These are phyloP conservation scores for Phalera bucephala DNA, from an alignment of 2,888 invertebrate species.

Conservation along the genomic window DNA sequence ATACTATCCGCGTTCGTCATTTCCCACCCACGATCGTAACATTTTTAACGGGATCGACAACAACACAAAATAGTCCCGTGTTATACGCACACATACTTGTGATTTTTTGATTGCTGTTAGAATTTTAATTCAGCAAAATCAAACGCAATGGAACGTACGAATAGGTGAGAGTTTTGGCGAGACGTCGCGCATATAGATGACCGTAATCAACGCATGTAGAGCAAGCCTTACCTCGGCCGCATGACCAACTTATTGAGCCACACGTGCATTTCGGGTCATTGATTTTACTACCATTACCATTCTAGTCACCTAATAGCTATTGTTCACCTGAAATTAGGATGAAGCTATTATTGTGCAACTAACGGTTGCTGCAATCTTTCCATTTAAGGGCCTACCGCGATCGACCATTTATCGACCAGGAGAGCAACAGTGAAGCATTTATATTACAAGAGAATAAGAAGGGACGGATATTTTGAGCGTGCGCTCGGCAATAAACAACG, in stretches of 20 bases:
- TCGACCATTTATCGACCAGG: too few species aligned
- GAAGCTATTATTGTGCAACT: constrained; percentile 43
- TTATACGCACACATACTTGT: not conserved
- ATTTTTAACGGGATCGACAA: constrained; percentile 6
- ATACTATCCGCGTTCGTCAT: constrained; percentile 7
- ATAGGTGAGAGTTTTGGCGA: constrained; percentile 20
- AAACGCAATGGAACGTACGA: constrained; percentile 2
- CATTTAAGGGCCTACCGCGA: too few species aligned
- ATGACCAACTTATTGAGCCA: constrained; percentile 69
- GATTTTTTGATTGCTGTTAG: constrained; percentile 3
- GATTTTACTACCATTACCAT: constrained; percentile 69
- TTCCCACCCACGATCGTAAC: constrained; percentile 4
- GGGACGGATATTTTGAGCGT: too few species aligned
- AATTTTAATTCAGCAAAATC: constrained; percentile 3
- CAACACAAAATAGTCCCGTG: not conserved
- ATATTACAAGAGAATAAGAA: too few species aligned
- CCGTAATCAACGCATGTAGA: constrained; percentile 44
- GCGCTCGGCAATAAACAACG: too few species aligned
- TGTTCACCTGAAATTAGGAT: constrained; percentile 48
- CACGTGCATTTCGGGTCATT: constrained; percentile 48
- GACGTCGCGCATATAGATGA: constrained; percentile 52
- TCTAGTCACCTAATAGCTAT: constrained; percentile 45
- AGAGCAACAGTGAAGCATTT: too few species aligned
- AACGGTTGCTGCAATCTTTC: constrained; percentile 6
- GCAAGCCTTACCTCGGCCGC: constrained; percentile 51